A percentile compares a stretch with the other conserved stretches of the same genome.
Conservation (phyloP, 2,113 vertebrate species). For the Diadophis punctatus region DNA sequence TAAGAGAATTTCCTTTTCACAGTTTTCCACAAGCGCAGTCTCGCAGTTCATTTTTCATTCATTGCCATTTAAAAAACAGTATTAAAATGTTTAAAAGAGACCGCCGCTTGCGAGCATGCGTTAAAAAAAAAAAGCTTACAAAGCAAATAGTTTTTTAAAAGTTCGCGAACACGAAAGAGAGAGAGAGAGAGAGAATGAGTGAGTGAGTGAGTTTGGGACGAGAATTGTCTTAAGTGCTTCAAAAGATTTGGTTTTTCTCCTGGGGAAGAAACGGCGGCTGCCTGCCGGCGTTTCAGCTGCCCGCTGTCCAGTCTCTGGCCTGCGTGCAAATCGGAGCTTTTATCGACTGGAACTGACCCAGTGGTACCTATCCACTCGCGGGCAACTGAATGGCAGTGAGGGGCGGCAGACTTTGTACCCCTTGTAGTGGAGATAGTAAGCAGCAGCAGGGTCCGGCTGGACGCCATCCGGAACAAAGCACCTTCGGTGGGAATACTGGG, state of each 20-base stretch:
- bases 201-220: background rate
- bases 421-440: conserved; percentile 59
- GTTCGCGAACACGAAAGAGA: background rate
- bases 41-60: conserved; percentile 21
- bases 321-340: background rate
- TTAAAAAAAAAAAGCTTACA: background rate
- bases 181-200: background rate
- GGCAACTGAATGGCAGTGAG: conserved; percentile 65
- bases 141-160: background rate
- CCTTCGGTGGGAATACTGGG: conserved; percentile 71
- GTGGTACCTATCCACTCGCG: conserved; percentile 85
- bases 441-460: conserved; percentile 25
- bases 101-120: fast-evolving
- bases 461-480: conserved; percentile 56
- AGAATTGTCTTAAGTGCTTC: background rate
- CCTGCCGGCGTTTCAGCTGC: background rate
- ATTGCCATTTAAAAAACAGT: conserved; percentile 32
- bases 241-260: background rate
- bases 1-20: conserved; percentile 53
- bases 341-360: conserved; percentile 85
- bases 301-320: background rate
- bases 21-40: conserved; percentile 1
- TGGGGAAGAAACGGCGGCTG: background rate
- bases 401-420: conserved; percentile 64
- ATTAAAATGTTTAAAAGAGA: conserved; percentile 29